A percentile compares a stretch with the other conserved stretches of the same genome.
Evolutionary conservation across 2,888 invertebrate species (phyloP).

Genomic region (Linnaemya tessellans): DNA sequence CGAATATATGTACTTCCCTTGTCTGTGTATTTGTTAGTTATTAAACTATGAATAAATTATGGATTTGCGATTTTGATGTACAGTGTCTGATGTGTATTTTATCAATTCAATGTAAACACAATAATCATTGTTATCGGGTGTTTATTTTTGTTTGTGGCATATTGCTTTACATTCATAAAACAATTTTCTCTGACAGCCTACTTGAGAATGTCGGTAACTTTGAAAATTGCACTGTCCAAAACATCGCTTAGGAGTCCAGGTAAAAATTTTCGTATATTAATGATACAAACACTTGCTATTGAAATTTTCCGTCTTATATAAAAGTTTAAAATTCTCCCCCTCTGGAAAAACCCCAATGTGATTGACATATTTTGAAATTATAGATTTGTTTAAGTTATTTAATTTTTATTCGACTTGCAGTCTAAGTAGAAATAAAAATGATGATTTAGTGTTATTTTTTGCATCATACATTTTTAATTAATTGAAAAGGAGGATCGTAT

Average conservation of each 20-base stretch:
- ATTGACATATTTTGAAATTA: conserved; percentile 42
- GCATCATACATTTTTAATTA: conserved; percentile 57
- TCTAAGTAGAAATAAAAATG: conserved; percentile 25
- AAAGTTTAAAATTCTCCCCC: background rate
- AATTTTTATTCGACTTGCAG: conserved; percentile 6
- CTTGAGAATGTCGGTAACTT: too few species aligned
- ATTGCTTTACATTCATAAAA: background rate
- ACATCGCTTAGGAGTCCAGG: too few species aligned
- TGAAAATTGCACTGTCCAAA: too few species aligned
- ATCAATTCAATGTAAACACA: background rate
- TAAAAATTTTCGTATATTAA: too few species aligned
- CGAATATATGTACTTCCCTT: background rate
- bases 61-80: background rate
- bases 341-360: background rate
- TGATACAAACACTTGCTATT: too few species aligned
- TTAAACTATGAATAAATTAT: background rate
- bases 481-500: conserved; percentile 1
- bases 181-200: too few species aligned
- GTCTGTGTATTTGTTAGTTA: background rate
- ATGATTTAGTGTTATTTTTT: conserved; percentile 50
- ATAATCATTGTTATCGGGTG: background rate
- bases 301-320: too few species aligned
- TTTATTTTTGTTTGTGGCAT: background rate
- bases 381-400: background rate
- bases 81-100: background rate